Evolutionary conservation across 2,797 vertebrate genomes (phyloP), one percentile per base, ranked within the genome.

Genomic region (Esox lucius): DNA sequence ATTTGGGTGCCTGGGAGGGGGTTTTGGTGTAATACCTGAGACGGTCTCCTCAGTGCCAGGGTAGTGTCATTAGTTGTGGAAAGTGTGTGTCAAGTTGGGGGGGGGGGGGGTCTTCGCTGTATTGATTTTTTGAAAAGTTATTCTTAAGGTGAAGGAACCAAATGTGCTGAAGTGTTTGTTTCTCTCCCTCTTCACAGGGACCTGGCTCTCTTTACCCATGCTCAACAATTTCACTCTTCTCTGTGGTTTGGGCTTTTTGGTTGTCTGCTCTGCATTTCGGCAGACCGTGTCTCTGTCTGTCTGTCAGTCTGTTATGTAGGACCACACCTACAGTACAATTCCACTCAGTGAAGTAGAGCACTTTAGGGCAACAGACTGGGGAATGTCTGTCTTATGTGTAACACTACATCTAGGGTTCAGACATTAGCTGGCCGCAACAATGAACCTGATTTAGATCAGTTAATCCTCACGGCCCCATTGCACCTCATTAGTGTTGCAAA

Each of bases 131-230:
- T 39, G n/a, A n/a, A n/a, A 3, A 39, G 35, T 39, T 39, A 39
- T 39, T 39, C 35, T 3, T 39, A 46, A 46, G 42, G 42, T 2
- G 42, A 46, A 46, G 35, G 35, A 39, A 39, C 35, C 42, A 2
- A 2, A 5, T 5, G 33, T 35, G 33, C 5, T 35, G 35, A 35
- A 35, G 33, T 35, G 33, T 35, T 5, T 17, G 56, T 84, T 81
- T 73, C 64, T 72, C 53, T 28, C 66, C 35, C 35, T 39, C 35
- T 39, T 39, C 8, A 39, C 7, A 4, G 42, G 3, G 8, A 46
- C 6, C 42, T 7, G 42, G 42, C 42, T 46, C 42, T 9, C 11
- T 46, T 46, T 7, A 46, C 42, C 42, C 3, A 46, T 46, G 1
- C 42, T 9, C 22, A 59, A 59, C 22, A 11, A n/a, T 59, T 9